Conservation (phyloP, 2,888 invertebrate species). For the Ferrisia virgata region DNA sequence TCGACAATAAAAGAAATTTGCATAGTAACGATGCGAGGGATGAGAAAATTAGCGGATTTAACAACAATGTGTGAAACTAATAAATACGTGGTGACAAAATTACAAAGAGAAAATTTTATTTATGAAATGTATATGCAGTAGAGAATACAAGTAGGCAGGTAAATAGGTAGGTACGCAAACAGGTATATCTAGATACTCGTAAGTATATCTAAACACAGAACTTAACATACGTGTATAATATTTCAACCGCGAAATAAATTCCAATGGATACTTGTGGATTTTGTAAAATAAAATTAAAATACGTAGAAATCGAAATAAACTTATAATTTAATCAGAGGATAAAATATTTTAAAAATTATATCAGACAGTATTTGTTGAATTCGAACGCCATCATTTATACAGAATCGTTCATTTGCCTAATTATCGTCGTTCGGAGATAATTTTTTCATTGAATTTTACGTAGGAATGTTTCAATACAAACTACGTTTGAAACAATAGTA, state of each 20-base stretch:
- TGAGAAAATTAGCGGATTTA: background rate
- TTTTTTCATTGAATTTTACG: background rate
- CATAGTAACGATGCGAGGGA: background rate
- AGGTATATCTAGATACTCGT: too few relatives aligned
- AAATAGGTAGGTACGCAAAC: too few relatives aligned
- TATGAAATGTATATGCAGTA: background rate
- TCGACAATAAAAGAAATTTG: slow-evolving; percentile 14
- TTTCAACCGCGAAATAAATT: too few relatives aligned
- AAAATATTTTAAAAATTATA: too few relatives aligned
- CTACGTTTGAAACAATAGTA: background rate
- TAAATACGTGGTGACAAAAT: background rate
- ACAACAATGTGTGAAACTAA: background rate
- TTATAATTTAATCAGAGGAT: too few relatives aligned
- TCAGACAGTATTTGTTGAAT: background rate
- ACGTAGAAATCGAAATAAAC: background rate
- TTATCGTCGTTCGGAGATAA: background rate
- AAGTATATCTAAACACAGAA: too few relatives aligned
- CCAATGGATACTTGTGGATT: too few relatives aligned
- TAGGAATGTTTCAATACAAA: background rate
- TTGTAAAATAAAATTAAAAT: background rate
- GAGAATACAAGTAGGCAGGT: background rate
- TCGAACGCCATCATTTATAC: background rate
- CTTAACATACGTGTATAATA: too few relatives aligned
- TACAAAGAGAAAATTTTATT: background rate
- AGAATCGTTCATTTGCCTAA: background rate